These are phyloP conservation scores for Dascyllus trimaculatus DNA, from an alignment of 2,113 vertebrate species.

Conservation along the genomic window DNA sequence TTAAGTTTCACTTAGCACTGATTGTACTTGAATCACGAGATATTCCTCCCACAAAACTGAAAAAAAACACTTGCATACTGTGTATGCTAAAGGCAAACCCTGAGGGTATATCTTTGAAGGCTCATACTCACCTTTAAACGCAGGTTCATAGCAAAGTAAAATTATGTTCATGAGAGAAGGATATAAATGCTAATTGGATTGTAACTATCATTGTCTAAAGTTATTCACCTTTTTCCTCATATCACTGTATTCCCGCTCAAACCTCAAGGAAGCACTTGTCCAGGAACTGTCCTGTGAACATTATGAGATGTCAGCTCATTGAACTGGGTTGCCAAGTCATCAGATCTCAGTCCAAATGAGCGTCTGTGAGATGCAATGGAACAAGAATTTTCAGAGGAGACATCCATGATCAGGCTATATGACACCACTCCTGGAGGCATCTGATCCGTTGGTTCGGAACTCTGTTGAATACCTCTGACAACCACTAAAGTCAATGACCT, in stretches of 20 bases:
- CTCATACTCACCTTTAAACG: no score
- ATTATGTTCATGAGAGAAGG: no score
- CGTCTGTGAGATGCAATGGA: constrained; percentile 15
- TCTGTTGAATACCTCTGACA: constrained; percentile 1
- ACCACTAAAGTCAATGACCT: constrained; percentile 7
- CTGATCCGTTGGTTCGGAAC: background rate
- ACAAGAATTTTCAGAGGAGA: constrained; percentile 17
- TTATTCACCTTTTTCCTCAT: background rate
- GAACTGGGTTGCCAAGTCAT: constrained; percentile 13
- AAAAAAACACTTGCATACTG: background rate
- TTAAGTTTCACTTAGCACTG: no score
- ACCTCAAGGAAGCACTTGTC: background rate
- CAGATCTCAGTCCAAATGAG: constrained; percentile 32
- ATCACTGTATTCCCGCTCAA: background rate
- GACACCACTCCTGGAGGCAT: constrained; percentile 15
- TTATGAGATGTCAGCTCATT: constrained; percentile 10
- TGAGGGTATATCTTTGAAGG: background rate
- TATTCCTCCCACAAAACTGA: background rate
- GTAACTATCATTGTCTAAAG: constrained; percentile 6
- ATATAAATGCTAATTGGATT: background rate
- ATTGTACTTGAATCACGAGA: no score
- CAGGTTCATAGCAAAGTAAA: no score
- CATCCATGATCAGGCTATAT: constrained; percentile 5
- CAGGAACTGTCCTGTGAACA: constrained; percentile 15
- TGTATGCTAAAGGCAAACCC: background rate